Evolutionary conservation across 2,888 invertebrate species (phyloP), one percentile per base, ranked within the genome.

Genomic region (Zeuzera pyrina): DNA sequence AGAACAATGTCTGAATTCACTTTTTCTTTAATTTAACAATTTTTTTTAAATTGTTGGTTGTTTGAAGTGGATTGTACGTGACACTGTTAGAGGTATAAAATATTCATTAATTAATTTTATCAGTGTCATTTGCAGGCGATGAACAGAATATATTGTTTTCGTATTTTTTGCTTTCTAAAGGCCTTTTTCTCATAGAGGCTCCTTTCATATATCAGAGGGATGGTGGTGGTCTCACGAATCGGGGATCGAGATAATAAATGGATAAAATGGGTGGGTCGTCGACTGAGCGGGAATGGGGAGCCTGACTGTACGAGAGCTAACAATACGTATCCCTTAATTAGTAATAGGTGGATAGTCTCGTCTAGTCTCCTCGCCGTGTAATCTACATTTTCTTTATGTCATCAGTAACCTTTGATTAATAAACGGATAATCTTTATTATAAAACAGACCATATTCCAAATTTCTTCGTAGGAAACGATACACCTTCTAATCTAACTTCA

Each of bases 161-260:
- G 19, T 37, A 38, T 30, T 39, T 42, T 35, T 34, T 41, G 25
- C 15, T 22, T 29, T 26, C 38, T 35, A 37, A 33, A 40, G 16
- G 31, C 30, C 31, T 34, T 42, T 44, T 51, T 45, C 46, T 49
- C 29, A 36, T 38, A 33, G 24, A 34, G 31, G 31, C 10, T 25
- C 38, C 34, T 38, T 42, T 42, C 39, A 45, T 48, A 45, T 44
- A 47, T 42, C 36, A 37, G 30, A 31, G 25, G 33, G 40, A 30
- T 29, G 39, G 31, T 29, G 39, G 31, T 38, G 33, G 28, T n/a
- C 28, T 28, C 34, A 33, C 36, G 42, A 36, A 39, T 36, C 27
- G 33, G 36, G 31, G 38, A n/a, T n/a, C n/a, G n/a, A 36, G 33
- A 33, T 33, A 36, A 39, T 31, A 39, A 35, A 34, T 36, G 36